Percentiles rank a stretch among this genome's conserved stretches.
These are phyloP conservation scores for Rhopalosiphum padi DNA, from an alignment of 1,140 invertebrate species.

Conservation along the genomic window DNA sequence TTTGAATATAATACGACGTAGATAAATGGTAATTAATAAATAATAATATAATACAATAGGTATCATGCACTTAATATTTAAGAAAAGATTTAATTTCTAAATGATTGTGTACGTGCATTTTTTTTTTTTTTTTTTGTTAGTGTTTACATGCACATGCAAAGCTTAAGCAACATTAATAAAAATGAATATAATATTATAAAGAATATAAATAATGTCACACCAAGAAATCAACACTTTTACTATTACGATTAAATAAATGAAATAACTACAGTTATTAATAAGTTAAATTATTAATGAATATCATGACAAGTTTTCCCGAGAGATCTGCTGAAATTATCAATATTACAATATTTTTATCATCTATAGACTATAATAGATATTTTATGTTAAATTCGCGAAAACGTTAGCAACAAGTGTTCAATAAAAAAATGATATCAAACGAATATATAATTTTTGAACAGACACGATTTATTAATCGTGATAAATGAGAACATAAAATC, in stretches of 20 bases:
- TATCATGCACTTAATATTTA: neutral
- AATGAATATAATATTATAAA: neutral
- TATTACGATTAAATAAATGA: neutral
- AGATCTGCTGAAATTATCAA: neutral
- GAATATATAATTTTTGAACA: neutral
- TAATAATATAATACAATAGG: neutral
- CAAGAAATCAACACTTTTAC: slow-evolving; percentile 57
- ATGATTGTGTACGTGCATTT: neutral
- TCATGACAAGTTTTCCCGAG: neutral
- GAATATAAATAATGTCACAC: slow-evolving; percentile 49
- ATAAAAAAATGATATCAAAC: neutral
- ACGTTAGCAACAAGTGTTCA: neutral
- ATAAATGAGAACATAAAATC: neutral
- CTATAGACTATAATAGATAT: neutral
- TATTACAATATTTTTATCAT: neutral
- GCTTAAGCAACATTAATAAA: slow-evolving; percentile 35
- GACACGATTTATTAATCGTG: neutral
- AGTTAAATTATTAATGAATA: slow-evolving; percentile 16
- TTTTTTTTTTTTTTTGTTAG: slow-evolving; percentile 19
- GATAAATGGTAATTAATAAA: neutral
- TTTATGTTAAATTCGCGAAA: neutral
- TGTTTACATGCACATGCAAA: slow-evolving; percentile 44
- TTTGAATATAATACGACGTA: neutral
- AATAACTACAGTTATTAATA: slow-evolving; percentile 23
- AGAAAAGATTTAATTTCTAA: too few relatives aligned